Evolutionary conservation across 2,888 invertebrate genomes (phyloP).

Genomic region (Vandiemenella viatica): DNA sequence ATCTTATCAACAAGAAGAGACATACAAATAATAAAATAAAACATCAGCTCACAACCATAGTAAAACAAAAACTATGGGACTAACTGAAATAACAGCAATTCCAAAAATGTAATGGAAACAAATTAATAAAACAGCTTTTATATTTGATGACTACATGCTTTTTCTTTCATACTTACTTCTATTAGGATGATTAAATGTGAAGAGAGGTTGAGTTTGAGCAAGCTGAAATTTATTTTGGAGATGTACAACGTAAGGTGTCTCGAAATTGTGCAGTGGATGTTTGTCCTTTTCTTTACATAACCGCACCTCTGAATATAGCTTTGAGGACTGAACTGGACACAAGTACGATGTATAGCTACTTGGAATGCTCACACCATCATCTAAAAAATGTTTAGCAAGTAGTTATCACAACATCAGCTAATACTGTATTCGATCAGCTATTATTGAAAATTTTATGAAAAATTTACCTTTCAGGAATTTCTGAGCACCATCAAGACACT

Average conservation of each 20-base stretch:
- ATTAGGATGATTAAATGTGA: conserved; percentile 86
- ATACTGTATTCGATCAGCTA: too few species aligned
- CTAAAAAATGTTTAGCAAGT: too few species aligned
- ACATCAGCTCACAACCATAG: too few species aligned
- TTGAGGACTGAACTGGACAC: conserved; percentile 82
- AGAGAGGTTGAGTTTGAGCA: conserved; percentile 56
- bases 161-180: conserved; percentile 37
- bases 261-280: conserved; percentile 40
- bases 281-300: conserved; percentile 35
- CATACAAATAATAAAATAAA: too few species aligned
- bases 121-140: too few species aligned
- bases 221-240: conserved; percentile 72
- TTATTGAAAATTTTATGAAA: not conserved
- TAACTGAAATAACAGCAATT: too few species aligned
- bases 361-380: conserved; percentile 85
- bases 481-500: conserved; percentile 90
- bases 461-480: conserved; percentile 52
- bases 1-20: too few species aligned
- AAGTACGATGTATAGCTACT: conserved; percentile 76
- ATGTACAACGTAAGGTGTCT: conserved; percentile 86
- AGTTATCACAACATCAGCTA: too few species aligned
- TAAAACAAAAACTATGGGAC: too few species aligned
- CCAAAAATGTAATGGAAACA: too few species aligned
- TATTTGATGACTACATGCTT: too few species aligned
- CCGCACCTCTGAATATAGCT: conserved; percentile 65